Evolutionary conservation across 2,797 vertebrate genomes (phyloP).

Genomic region (Pteropus rufus): DNA sequence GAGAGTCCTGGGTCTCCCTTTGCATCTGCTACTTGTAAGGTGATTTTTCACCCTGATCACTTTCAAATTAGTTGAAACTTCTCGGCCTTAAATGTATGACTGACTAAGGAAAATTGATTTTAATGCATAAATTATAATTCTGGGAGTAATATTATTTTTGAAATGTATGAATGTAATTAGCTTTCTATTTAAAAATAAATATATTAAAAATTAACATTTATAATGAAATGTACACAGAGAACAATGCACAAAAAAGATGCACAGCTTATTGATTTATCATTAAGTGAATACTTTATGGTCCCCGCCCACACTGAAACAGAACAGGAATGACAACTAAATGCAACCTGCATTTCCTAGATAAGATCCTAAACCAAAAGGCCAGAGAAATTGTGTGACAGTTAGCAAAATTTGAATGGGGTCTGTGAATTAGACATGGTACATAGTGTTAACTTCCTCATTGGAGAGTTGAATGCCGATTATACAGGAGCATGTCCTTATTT

Average conservation of each 20-base stretch:
- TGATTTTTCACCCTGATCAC: background rate
- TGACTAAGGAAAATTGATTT: background rate
- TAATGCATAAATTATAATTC: background rate
- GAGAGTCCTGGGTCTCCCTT: background rate
- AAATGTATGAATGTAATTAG: background rate
- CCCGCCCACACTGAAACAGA: background rate
- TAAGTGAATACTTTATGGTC: background rate
- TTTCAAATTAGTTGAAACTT: constrained; percentile 1
- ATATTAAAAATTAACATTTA: background rate
- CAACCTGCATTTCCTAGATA: background rate
- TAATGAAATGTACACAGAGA: background rate
- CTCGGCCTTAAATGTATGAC: background rate
- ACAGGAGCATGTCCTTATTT: background rate
- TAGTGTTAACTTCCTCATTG: background rate
- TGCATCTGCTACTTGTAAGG: background rate
- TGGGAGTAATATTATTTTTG: background rate
- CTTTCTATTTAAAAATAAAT: constrained; percentile 7
- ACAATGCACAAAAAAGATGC: background rate
- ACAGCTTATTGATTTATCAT: background rate
- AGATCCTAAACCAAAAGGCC: background rate
- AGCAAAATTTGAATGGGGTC: background rate
- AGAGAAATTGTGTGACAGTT: background rate
- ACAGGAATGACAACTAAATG: background rate
- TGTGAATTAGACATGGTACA: background rate
- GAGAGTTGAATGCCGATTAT: background rate